A percentile compares a stretch with the other conserved stretches of the same genome.
phyloP scores from a whole-genome alignment of 2,113 vertebrate genomes.

The Piaya cayana region DNA sequence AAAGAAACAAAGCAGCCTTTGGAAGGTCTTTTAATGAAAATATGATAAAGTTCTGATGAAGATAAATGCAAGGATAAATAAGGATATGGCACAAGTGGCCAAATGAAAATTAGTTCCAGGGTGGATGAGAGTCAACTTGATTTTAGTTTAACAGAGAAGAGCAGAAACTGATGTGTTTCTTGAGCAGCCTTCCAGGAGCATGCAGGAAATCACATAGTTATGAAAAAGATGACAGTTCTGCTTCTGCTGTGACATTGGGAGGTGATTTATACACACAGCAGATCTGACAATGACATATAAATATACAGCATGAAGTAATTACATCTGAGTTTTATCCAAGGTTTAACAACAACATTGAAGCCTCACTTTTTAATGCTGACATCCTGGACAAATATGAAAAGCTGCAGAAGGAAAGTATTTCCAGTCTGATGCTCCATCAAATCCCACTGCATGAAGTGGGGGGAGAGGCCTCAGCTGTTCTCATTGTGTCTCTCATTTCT shows the following conservation, averaged over 20 bases:
- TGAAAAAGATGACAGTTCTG: not conserved
- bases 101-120: not conserved
- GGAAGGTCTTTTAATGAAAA: not conserved
- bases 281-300: not conserved
- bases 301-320: constrained; percentile 1
- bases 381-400: constrained; percentile 1
- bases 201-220: not conserved
- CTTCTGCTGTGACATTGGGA: not conserved
- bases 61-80: not conserved
- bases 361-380: constrained; percentile 7
- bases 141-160: not conserved
- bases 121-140: not conserved
- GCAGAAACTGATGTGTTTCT: not conserved
- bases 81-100: not conserved
- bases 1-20: not conserved
- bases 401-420: not conserved
- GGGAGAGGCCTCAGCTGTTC: not conserved
- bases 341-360: not conserved
- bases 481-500: not conserved
- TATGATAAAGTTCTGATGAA: not conserved
- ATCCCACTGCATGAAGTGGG: not conserved
- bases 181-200: not conserved
- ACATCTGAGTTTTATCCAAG: not conserved
- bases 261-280: not conserved
- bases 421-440: not conserved